phyloP scores from a whole-genome alignment of 2,113 vertebrate genomes.

The Regulus satrapa region DNA sequence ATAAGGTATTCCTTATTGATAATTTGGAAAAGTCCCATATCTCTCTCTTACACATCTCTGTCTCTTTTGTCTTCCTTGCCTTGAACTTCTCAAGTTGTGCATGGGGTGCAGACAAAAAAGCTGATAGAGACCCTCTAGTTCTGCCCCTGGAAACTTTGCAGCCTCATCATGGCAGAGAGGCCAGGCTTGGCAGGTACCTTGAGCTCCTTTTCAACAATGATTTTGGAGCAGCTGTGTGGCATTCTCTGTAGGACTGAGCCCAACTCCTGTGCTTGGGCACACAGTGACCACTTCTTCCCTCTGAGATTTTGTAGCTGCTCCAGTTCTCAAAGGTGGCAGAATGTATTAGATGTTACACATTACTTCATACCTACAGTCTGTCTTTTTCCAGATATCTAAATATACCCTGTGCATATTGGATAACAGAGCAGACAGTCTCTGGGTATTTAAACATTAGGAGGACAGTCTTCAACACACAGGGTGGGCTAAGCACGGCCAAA shows the following conservation, averaged over 20 bases:
- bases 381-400: neutral
- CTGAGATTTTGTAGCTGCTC: neutral
- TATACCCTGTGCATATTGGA: neutral
- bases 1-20: neutral
- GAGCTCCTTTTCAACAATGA: neutral
- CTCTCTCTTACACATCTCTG: neutral
- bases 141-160: neutral
- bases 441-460: neutral
- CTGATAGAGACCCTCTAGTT: neutral
- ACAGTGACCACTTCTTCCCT: neutral
- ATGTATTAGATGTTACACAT: neutral
- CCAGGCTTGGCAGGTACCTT: neutral
- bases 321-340: neutral
- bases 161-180: accelerated
- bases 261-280: neutral
- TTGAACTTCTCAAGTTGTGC: neutral
- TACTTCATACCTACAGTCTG: neutral
- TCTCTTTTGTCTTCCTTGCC: neutral
- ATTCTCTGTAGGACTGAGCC: neutral
- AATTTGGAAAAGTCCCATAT: neutral
- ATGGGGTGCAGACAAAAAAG: neutral
- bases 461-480: neutral
- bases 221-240: neutral
- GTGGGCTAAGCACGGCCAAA: neutral
- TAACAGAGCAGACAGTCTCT: neutral